A percentile compares a stretch with the other conserved stretches of the same genome.
Conservation (phyloP, 92 coral and sea anemone genomes). For the Pocillopora meandrina region DNA sequence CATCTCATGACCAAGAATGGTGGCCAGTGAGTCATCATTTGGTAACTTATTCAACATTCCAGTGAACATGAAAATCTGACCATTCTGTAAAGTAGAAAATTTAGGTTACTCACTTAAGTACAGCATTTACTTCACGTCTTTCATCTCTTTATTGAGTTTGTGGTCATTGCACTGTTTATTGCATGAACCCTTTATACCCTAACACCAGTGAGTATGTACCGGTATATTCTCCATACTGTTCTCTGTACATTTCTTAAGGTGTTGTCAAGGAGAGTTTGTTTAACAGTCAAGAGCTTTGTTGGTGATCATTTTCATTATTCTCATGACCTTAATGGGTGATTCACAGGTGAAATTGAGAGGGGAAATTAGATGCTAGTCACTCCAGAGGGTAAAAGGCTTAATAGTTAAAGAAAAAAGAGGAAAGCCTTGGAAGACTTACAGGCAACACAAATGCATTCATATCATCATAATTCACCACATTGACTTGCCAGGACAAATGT, state of each 20-base stretch:
- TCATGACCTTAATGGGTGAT: too few relatives aligned
- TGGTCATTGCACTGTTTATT: too few relatives aligned
- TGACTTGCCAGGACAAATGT: conserved; percentile 88
- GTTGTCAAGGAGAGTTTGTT: too few relatives aligned
- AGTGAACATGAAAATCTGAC: conserved; percentile 90
- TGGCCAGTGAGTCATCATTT: conserved; percentile 84
- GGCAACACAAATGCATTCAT: conserved; percentile 95
- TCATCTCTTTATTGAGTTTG: too few relatives aligned
- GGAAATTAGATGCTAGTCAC: too few relatives aligned
- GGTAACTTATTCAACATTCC: conserved; percentile 78
- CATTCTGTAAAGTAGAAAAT: conserved; percentile 63
- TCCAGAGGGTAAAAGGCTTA: background rate
- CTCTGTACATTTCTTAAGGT: too few relatives aligned
- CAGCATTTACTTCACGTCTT: background rate
- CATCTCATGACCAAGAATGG: conserved; percentile 94
- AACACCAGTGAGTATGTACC: too few relatives aligned
- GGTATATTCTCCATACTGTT: too few relatives aligned
- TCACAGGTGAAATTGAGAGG: too few relatives aligned
- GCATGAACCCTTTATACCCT: too few relatives aligned
- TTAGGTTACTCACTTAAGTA: background rate
- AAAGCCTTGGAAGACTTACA: conserved; percentile 57
- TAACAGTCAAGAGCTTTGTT: too few relatives aligned
- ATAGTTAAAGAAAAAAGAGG: background rate
- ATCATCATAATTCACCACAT: conserved; percentile 80
- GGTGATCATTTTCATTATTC: too few relatives aligned